Evolutionary conservation across 2,888 invertebrate genomes (phyloP).

Genomic region (Drosophila gaucha): DNA sequence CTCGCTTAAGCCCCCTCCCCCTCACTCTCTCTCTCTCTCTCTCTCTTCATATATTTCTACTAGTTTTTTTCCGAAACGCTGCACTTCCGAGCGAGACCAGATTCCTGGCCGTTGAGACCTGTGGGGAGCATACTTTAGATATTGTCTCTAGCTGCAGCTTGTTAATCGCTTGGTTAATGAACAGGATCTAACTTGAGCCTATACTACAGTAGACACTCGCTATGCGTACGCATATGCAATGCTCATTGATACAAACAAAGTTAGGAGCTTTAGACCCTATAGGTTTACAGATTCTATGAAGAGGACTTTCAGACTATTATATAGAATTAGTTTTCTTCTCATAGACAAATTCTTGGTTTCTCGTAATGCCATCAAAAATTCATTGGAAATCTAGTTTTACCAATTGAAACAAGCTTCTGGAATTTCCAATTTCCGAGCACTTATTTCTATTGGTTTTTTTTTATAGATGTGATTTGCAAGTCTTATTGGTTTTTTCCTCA

Average conservation of each 20-base stretch:
- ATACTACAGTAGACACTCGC: not conserved
- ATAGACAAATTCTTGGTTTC: too few species aligned
- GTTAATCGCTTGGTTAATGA: slow-evolving; percentile 33
- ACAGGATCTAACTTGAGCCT: slow-evolving; percentile 1
- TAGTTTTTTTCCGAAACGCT: not conserved
- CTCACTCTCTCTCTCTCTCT: not conserved
- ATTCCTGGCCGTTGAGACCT: slow-evolving; percentile 25
- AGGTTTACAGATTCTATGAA: too few species aligned
- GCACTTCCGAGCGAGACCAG: slow-evolving; percentile 29
- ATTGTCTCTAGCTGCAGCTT: slow-evolving; percentile 25
- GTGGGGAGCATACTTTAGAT: slow-evolving; percentile 36
- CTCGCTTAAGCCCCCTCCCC: not conserved
- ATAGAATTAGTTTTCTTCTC: too few species aligned
- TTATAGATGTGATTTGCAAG: not conserved
- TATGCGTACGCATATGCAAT: too few species aligned
- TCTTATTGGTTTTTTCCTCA: not conserved
- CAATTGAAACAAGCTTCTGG: too few species aligned
- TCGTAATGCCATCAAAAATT: too few species aligned
- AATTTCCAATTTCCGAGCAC: too few species aligned
- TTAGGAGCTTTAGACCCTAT: too few species aligned
- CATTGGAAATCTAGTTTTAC: too few species aligned
- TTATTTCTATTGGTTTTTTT: not conserved
- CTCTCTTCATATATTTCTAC: not conserved
- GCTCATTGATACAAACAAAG: too few species aligned
- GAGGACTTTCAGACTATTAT: too few species aligned